These are phyloP conservation scores for Sarcoramphus papa DNA, from an alignment of 2,797 vertebrate genomes.

Conservation along the genomic window DNA sequence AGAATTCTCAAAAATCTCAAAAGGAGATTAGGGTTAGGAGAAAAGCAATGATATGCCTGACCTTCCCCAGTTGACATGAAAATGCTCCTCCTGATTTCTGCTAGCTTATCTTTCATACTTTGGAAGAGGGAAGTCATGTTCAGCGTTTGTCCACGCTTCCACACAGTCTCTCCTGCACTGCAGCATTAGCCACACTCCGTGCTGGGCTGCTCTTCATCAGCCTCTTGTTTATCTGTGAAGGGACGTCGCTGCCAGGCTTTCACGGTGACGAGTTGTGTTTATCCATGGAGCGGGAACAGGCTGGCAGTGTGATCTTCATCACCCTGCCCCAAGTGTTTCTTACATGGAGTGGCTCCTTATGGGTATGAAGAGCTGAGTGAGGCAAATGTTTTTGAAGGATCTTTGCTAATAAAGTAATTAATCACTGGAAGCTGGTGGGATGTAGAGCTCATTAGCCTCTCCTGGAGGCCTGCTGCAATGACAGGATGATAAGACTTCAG, in stretches of 20 bases:
- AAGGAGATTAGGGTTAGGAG: not conserved
- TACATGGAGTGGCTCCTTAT: not conserved
- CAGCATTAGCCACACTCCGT: not conserved
- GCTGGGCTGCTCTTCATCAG: not conserved
- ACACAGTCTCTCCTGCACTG: not conserved
- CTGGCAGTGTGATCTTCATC: not conserved
- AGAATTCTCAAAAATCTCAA: not conserved
- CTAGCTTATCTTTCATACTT: not conserved
- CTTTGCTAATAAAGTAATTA: not conserved
- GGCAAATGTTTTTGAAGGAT: not conserved
- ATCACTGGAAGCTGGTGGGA: not conserved
- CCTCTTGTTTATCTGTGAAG: not conserved
- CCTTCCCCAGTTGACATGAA: not conserved
- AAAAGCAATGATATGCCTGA: not conserved
- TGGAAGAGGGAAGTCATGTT: not conserved
- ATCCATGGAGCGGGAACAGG: not conserved
- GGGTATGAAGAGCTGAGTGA: not conserved
- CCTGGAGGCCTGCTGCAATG: not conserved
- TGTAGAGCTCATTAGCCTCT: not conserved
- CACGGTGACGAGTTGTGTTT: not conserved
- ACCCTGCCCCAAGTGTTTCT: not conserved
- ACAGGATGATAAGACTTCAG: not conserved
- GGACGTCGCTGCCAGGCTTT: not conserved
- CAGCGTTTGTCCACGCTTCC: not conserved
- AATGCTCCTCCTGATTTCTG: not conserved